Conservation (phyloP, 2,797 vertebrate genomes). For the Pantherophis vulpinus region DNA sequence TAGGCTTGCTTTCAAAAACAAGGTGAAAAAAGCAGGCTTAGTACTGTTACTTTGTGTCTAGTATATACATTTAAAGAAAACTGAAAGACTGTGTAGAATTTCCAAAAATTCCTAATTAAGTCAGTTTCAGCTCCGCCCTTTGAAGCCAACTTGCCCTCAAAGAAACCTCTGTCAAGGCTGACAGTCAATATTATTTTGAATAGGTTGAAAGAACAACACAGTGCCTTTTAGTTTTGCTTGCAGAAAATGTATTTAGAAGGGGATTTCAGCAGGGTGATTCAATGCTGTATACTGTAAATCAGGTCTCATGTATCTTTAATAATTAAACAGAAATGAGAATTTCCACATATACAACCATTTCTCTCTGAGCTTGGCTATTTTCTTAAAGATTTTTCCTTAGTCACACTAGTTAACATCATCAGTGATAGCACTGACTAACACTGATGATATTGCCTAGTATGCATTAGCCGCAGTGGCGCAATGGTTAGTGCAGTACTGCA, state of each 20-base stretch:
- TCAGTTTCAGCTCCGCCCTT: not conserved
- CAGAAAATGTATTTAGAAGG: not conserved
- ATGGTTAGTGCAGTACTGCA: no score
- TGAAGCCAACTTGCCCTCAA: not conserved
- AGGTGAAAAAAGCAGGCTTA: not conserved
- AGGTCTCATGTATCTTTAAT: not conserved
- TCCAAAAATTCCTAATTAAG: conserved; percentile 23
- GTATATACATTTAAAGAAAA: not conserved
- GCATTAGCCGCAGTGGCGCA: not conserved
- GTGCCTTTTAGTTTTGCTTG: not conserved
- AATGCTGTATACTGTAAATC: not conserved
- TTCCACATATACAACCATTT: not conserved
- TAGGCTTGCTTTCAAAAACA: not conserved
- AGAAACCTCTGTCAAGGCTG: not conserved
- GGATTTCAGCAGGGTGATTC: not conserved
- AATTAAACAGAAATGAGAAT: not conserved
- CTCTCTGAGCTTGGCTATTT: not conserved
- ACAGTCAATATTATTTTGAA: not conserved
- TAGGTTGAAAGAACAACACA: not conserved
- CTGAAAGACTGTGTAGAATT: not conserved
- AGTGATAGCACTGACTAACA: not conserved
- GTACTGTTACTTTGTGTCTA: not conserved
- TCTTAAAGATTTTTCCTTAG: not conserved
- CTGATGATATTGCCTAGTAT: not conserved
- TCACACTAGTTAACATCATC: not conserved